Percentiles rank a stretch among this genome's conserved stretches.
These are phyloP conservation scores for Pyrrhopygopsis socrates DNA, from an alignment of 2,888 invertebrate species.

Conservation along the genomic window DNA sequence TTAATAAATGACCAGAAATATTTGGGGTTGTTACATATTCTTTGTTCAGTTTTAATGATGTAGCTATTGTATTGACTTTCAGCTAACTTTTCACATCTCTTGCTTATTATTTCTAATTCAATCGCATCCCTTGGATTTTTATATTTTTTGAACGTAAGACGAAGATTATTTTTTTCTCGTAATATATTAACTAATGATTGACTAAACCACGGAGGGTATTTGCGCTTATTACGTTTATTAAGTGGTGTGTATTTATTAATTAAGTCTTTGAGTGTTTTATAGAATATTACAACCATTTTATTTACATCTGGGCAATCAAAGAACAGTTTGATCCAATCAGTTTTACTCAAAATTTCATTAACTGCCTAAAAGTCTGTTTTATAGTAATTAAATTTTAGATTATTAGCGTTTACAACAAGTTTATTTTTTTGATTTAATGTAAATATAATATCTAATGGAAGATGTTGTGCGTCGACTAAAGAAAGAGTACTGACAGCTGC, in stretches of 20 bases:
- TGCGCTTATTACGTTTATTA: neutral
- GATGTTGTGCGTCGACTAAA: neutral
- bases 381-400: neutral
- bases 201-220: neutral
- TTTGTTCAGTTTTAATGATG: neutral
- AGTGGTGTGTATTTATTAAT: neutral
- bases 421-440: neutral
- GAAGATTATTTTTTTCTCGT: conserved; percentile 13
- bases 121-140: conserved; percentile 19
- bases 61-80: conserved; percentile 16
- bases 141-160: conserved; percentile 18
- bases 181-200: neutral
- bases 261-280: conserved; percentile 2
- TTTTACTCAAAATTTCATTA: neutral
- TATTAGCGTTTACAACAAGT: neutral
- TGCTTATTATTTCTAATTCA: conserved; percentile 17
- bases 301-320: neutral
- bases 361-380: neutral
- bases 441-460: neutral
- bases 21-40: conserved; percentile 40
- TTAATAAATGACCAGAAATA: conserved; percentile 40
- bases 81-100: conserved; percentile 27
- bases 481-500: neutral
- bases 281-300: neutral
- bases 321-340: neutral